These are phyloP conservation scores for Papilio polytes DNA, from an alignment of 1,140 invertebrate species.

Conservation along the genomic window DNA sequence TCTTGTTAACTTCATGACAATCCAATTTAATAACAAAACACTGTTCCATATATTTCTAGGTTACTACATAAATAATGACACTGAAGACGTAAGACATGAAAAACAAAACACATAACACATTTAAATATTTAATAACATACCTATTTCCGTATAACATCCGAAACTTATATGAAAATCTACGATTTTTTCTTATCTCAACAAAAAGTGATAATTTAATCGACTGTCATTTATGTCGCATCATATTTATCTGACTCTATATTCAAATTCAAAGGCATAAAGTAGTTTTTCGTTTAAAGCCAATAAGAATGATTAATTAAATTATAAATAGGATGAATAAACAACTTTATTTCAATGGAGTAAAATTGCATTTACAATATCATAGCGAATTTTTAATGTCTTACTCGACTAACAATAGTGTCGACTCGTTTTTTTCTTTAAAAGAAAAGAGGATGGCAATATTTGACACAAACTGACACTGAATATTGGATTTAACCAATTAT, in stretches of 20 bases:
- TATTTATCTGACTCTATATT: not conserved
- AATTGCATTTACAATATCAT: too few relatives aligned
- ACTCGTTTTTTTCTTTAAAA: too few relatives aligned
- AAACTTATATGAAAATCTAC: not conserved
- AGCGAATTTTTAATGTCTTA: too few relatives aligned
- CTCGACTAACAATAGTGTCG: too few relatives aligned
- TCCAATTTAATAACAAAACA: not conserved
- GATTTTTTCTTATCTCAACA: not conserved
- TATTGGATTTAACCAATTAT: too few relatives aligned
- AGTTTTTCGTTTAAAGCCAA: not conserved
- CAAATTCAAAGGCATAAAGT: not conserved
- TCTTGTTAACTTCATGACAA: conserved; percentile 3
- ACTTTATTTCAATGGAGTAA: not conserved
- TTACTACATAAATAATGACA: not conserved
- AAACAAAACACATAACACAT: not conserved
- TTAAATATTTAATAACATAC: not conserved
- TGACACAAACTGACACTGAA: too few relatives aligned
- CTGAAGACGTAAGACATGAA: too few relatives aligned
- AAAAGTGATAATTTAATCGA: not conserved
- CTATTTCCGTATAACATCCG: not conserved
- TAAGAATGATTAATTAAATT: not conserved
- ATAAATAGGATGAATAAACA: not conserved
- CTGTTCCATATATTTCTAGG: not conserved
- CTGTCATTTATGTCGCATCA: not conserved
- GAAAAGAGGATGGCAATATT: too few relatives aligned